A percentile compares a stretch with the other conserved stretches of the same genome.
Conservation (phyloP, 2,113 vertebrate genomes). For the Cnemophilus loriae region DNA sequence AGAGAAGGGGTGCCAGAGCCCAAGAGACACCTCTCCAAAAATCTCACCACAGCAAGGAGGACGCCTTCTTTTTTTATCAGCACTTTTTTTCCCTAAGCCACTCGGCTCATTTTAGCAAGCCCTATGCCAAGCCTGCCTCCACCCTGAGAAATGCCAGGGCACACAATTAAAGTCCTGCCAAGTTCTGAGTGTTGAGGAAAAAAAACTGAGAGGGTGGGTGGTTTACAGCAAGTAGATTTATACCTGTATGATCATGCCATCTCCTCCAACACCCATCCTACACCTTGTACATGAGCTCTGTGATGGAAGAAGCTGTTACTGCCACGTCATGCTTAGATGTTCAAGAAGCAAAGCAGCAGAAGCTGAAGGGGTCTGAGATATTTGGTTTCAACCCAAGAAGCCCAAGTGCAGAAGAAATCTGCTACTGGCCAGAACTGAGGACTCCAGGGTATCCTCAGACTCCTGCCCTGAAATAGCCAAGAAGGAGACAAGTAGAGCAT, state of each 20-base stretch:
- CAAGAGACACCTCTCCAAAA: slow-evolving; percentile 5
- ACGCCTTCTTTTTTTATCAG: not conserved
- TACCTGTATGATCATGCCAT: not conserved
- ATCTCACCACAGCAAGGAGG: not conserved
- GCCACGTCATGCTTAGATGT: not conserved
- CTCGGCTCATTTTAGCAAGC: not conserved
- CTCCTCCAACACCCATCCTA: not conserved
- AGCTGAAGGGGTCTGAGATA: not conserved
- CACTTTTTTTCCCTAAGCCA: not conserved
- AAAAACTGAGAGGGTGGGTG: not conserved
- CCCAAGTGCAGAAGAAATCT: not conserved
- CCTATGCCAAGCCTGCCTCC: not conserved
- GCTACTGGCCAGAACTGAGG: not conserved
- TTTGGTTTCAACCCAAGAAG: not conserved
- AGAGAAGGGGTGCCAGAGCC: not conserved
- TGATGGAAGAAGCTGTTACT: not conserved
- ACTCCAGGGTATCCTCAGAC: not conserved
- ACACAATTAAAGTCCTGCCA: not conserved
- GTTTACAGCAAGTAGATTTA: not conserved
- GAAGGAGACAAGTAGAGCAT: not conserved
- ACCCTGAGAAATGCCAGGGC: not conserved
- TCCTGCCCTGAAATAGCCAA: not conserved
- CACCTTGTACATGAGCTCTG: not conserved
- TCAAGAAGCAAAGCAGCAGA: not conserved
- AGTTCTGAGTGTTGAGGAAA: not conserved